These are phyloP conservation scores for Chrysoperla carnea DNA, from an alignment of 1,140 invertebrate species.

Conservation along the genomic window DNA sequence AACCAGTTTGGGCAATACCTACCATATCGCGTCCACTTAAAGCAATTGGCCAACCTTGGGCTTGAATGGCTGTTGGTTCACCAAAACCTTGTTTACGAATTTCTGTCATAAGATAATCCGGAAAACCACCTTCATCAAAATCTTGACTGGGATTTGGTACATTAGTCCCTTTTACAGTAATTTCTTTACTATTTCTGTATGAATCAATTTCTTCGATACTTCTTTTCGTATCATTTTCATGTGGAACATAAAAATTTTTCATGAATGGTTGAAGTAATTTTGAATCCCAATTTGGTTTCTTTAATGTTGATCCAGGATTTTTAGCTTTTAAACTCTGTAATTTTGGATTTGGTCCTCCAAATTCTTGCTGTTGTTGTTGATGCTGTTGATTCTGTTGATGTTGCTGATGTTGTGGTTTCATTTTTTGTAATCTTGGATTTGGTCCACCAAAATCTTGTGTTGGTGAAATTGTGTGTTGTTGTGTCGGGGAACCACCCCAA, in stretches of 20 bases:
- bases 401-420: slow-evolving; percentile 22
- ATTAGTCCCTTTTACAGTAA: slow-evolving; percentile 70
- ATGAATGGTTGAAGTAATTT: slow-evolving; percentile 59
- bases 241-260: slow-evolving; percentile 85
- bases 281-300: slow-evolving; percentile 74
- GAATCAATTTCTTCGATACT: slow-evolving; percentile 52
- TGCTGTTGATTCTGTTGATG: slow-evolving; percentile 6
- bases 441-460: slow-evolving; percentile 35
- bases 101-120: slow-evolving; percentile 61
- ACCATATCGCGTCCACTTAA: slow-evolving; percentile 80
- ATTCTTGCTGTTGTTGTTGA: slow-evolving; percentile 18
- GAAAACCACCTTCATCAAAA: slow-evolving; percentile 81
- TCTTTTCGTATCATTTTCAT: slow-evolving; percentile 53
- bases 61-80: slow-evolving; percentile 72
- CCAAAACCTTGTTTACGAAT: slow-evolving; percentile 68
- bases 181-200: slow-evolving; percentile 57
- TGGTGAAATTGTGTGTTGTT: slow-evolving; percentile 19
- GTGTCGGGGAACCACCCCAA: slow-evolving; percentile 24
- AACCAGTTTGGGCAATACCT: slow-evolving; percentile 90
- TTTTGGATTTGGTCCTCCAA: slow-evolving; percentile 32
- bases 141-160: slow-evolving; percentile 70
- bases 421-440: slow-evolving; percentile 35
- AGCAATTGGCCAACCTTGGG: slow-evolving; percentile 85
- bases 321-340: slow-evolving; percentile 41
- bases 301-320: slow-evolving; percentile 56